Percentiles rank a stretch among this genome's conserved stretches.
phyloP scores from a whole-genome alignment of 2,888 invertebrate species.

The Plagodis pulveraria region DNA sequence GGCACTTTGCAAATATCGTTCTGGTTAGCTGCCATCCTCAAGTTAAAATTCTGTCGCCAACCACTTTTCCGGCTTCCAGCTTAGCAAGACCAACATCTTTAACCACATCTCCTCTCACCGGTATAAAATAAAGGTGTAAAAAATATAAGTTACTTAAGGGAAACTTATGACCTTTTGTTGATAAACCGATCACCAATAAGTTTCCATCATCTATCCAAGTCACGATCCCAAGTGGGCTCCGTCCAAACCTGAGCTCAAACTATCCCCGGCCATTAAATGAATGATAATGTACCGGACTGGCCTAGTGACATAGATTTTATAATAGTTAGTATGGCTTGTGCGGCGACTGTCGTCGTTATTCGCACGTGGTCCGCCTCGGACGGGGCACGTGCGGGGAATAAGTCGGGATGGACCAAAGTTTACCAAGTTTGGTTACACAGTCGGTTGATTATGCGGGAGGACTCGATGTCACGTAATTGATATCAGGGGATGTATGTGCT shows the following conservation, averaged over 20 bases:
- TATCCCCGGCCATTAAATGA: conserved; percentile 63
- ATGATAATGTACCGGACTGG: conserved; percentile 63
- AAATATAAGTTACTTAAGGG: neutral
- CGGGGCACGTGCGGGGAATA: conserved; percentile 50
- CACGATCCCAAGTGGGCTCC: conserved; percentile 50
- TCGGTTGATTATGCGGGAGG: conserved; percentile 18
- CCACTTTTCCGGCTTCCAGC: no score
- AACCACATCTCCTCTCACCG: no score
- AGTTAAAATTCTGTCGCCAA: no score
- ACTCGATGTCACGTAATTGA: conserved; percentile 20
- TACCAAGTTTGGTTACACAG: conserved; percentile 34
- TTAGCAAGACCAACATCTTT: no score
- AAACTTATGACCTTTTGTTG: conserved; percentile 6
- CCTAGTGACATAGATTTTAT: neutral
- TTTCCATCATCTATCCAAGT: conserved; percentile 46
- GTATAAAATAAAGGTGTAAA: neutral
- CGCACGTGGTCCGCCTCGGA: conserved; percentile 61
- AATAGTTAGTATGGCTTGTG: conserved; percentile 16
- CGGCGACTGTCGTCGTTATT: conserved; percentile 64
- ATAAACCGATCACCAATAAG: conserved; percentile 31
- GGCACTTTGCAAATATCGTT: no score
- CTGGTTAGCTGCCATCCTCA: no score
- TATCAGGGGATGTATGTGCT: conserved; percentile 2
- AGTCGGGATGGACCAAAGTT: conserved; percentile 37
- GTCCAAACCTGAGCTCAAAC: conserved; percentile 34